Base-by-base conservation (phyloP, 2,888 invertebrate genomes). In the Apomyelois bistriatella region DNA sequence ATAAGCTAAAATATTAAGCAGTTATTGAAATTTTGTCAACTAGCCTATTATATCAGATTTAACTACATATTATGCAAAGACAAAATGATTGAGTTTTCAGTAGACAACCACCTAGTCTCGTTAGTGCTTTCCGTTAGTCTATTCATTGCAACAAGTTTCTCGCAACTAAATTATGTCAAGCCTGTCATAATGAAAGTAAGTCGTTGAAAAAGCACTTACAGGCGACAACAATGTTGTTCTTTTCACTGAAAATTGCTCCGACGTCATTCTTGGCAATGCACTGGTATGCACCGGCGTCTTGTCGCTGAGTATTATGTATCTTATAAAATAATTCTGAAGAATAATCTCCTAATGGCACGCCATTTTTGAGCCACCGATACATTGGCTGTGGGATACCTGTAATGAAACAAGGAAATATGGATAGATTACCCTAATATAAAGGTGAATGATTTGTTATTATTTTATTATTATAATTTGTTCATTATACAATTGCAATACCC, bases 281-380 rank as follows among this genome's bases (percentile, higher is more conserved):
- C 80, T 97, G 95, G 90, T 98, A 98, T 57, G 94, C 94, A 48
- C 98, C 98, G 53, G 96, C 96, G 86, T 98, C 97, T 70, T 94
- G 93, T 57, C 94, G 92, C 66, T 93, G 93, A 51, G 97, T 95
- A 73, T 94, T 95, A 70, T 94, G 93, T 67, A 98, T 96, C 77
- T 95, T 94, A 86, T 95, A 95, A 81, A 95, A 96, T 68, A 94
- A 92, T 76, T 97, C 96, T 12, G 95, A 93, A 53, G 96, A 94
- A 76, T 95, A 95, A 76, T 97, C 96, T 57, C 92, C 93, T 59
- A 97, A 91, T 51, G 95, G 94, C 55, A 91, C 79, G 40, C 96
- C 96, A 82, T 98, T 95, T 87, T 97, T 97, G 60, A 97, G 90
- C 98, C 98, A 98, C 75, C 95, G 94, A 88, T 97, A 98, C 84